Conservation (phyloP, 2,888 invertebrate species). For the Netelia fuscicornis region DNA sequence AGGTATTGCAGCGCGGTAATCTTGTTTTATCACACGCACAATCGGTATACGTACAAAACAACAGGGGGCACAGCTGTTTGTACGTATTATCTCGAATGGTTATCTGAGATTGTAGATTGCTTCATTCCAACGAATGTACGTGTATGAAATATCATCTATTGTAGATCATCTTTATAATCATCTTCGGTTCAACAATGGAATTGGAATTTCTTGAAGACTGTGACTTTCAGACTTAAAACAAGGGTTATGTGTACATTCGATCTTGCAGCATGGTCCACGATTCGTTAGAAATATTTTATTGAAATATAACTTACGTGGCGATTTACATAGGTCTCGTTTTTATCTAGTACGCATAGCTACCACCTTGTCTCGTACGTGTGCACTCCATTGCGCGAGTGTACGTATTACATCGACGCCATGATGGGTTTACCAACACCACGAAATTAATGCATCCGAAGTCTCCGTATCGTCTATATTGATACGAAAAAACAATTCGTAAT, state of each 20-base stretch:
- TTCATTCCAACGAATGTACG: background rate
- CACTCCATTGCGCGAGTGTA: background rate
- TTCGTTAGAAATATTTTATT: background rate
- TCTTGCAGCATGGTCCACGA: background rate
- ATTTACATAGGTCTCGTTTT: background rate
- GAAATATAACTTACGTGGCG: background rate
- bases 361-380: background rate
- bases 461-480: constrained; percentile 28
- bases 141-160: background rate
- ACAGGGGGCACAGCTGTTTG: constrained; percentile 49
- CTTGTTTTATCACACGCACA: constrained; percentile 34
- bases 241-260: background rate
- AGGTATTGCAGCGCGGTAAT: constrained; percentile 28
- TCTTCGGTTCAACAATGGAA: background rate
- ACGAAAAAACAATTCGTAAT: constrained; percentile 35
- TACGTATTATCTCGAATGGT: constrained; percentile 16
- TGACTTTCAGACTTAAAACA: background rate
- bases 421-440: constrained; percentile 38
- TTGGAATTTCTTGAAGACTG: background rate
- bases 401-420: constrained; percentile 48
- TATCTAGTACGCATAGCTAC: background rate
- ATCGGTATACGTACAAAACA: constrained; percentile 6
- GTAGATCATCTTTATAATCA: background rate
- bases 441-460: constrained; percentile 46
- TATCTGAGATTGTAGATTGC: constrained; percentile 25